These are phyloP conservation scores for Sarcophaga carnaria DNA, from an alignment of 2,888 invertebrate genomes.

Conservation along the genomic window DNA sequence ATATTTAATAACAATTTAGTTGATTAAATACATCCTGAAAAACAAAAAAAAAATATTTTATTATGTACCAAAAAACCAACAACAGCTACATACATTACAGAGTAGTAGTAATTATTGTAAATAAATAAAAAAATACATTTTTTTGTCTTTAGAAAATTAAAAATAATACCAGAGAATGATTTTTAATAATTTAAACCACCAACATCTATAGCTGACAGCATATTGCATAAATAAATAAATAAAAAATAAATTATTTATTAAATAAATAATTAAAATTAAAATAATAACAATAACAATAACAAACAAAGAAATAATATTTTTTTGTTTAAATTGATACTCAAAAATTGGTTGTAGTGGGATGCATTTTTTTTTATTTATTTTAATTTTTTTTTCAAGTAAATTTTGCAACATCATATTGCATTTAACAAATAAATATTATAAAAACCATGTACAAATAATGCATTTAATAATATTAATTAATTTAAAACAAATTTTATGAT, in stretches of 20 bases:
- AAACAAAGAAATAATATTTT: not conserved
- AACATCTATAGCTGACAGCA: not conserved
- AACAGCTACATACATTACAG: conserved; percentile 31
- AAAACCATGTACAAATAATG: not conserved
- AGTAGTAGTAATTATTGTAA: conserved; percentile 31
- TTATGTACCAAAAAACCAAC: not conserved
- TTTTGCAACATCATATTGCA: not conserved
- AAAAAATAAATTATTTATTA: not conserved
- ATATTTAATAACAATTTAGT: not conserved
- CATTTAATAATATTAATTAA: not conserved
- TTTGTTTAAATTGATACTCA: conserved; percentile 71
- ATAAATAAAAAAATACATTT: not conserved
- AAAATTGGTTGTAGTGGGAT: conserved; percentile 80
- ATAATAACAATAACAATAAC: not conserved
- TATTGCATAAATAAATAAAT: conserved; percentile 1
- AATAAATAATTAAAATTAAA: not conserved
- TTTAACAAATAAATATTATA: no score
- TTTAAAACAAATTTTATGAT: not conserved
- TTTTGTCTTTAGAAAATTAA: not conserved
- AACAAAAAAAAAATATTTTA: not conserved
- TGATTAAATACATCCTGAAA: not conserved
- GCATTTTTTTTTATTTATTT: conserved; percentile 15
- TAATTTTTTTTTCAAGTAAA: not conserved
- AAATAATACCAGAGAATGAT: not conserved
- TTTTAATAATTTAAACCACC: not conserved